A percentile compares a stretch with the other conserved stretches of the same genome.
Evolutionary conservation across 1,140 invertebrate genomes (phyloP).

Genomic region (Drosophila busckii): DNA sequence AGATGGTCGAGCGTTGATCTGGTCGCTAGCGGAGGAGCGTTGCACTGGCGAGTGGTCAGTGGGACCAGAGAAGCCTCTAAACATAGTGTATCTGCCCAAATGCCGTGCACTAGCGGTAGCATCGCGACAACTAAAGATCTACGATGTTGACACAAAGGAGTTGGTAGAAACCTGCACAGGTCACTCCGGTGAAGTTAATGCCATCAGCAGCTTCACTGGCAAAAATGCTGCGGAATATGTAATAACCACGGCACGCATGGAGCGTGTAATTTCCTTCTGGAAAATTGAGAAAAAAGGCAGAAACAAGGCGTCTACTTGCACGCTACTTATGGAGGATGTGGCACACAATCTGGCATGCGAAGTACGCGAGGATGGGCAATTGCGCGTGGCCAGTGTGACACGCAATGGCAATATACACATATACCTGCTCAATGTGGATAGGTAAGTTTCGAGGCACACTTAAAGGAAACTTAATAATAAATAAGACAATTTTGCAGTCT

Average conservation of each 20-base stretch:
- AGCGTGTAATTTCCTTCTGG: slow-evolving; percentile 76
- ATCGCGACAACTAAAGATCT: slow-evolving; percentile 83
- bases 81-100: slow-evolving; percentile 83
- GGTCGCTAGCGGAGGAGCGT: slow-evolving; percentile 80
- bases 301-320: slow-evolving; percentile 79
- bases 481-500: slow-evolving; percentile 66
- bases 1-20: slow-evolving; percentile 80
- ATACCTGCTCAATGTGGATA: slow-evolving; percentile 87
- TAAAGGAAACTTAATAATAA: background rate
- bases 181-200: slow-evolving; percentile 83
- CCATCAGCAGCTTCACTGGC: slow-evolving; percentile 80
- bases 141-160: slow-evolving; percentile 82
- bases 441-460: slow-evolving; percentile 74
- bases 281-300: slow-evolving; percentile 58
- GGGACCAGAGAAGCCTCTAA: slow-evolving; percentile 83
- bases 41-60: slow-evolving; percentile 82
- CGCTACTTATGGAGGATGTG: slow-evolving; percentile 85
- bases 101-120: slow-evolving; percentile 84
- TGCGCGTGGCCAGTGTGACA: slow-evolving; percentile 84
- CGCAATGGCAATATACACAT: slow-evolving; percentile 87
- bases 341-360: slow-evolving; percentile 81
- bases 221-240: slow-evolving; percentile 80
- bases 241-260: slow-evolving; percentile 81
- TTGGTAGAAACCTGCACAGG: slow-evolving; percentile 84
- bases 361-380: slow-evolving; percentile 78